Evolutionary conservation across 2,797 vertebrate species (phyloP).

Genomic region (Mallotus villosus): DNA sequence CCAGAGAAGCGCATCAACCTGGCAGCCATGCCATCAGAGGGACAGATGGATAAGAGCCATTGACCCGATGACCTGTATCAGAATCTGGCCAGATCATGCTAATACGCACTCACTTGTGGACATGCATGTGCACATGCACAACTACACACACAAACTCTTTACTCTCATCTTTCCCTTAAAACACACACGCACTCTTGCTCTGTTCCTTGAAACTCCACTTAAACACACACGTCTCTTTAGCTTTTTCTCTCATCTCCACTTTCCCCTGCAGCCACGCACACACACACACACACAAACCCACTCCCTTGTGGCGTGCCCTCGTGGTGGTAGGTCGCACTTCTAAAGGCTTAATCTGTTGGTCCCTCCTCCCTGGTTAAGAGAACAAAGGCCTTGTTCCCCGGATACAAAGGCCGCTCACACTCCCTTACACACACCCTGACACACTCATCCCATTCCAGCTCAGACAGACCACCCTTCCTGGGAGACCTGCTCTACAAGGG

Average conservation of each 20-base stretch:
- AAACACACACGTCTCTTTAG: neutral
- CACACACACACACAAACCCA: slow-evolving; percentile 30
- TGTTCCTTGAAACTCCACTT: neutral
- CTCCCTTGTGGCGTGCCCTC: slow-evolving; percentile 68
- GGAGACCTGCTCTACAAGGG: slow-evolving; percentile 47
- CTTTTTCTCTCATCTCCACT: slow-evolving; percentile 14
- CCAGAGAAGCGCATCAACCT: slow-evolving; percentile 69
- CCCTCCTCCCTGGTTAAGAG: slow-evolving; percentile 77
- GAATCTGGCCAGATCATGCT: slow-evolving; percentile 67
- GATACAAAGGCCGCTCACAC: slow-evolving; percentile 74
- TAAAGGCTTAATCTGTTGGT: slow-evolving; percentile 77
- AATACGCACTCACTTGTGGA: slow-evolving; percentile 53
- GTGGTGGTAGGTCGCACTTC: slow-evolving; percentile 75
- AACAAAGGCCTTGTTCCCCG: slow-evolving; percentile 71
- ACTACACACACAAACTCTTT: neutral
- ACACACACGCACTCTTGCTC: neutral
- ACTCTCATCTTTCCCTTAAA: neutral
- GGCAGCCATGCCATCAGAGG: slow-evolving; percentile 74
- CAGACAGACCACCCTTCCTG: slow-evolving; percentile 74
- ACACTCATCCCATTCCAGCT: slow-evolving; percentile 56
- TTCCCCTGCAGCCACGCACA: neutral
- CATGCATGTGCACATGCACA: neutral
- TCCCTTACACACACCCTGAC: slow-evolving; percentile 53
- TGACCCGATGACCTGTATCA: slow-evolving; percentile 75
- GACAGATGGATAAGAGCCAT: slow-evolving; percentile 78